These are phyloP conservation scores for Aphaenogaster rudis DNA, from an alignment of 1,140 invertebrate species.

Conservation along the genomic window DNA sequence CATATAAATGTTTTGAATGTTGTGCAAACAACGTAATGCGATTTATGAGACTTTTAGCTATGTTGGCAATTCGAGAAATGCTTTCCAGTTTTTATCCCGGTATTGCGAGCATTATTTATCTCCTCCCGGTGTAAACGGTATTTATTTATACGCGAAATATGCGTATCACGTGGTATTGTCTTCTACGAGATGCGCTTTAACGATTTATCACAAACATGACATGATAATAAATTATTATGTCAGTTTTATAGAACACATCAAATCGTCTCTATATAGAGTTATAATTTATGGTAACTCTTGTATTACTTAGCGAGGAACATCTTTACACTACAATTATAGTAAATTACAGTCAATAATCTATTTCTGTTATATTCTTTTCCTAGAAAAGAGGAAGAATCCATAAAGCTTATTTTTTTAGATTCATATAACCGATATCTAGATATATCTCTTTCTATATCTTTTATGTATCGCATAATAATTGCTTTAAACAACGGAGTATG, in stretches of 20 bases:
- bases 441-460: background rate
- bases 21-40: conserved; percentile 16
- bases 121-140: background rate
- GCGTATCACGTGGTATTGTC: background rate
- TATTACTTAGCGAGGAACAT: background rate
- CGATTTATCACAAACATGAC: conserved; percentile 33
- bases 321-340: background rate
- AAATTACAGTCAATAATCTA: background rate
- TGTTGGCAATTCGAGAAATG: background rate
- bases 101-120: conserved; percentile 11
- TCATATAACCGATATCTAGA: background rate
- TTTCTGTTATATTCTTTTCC: background rate
- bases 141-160: conserved; percentile 27
- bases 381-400: background rate
- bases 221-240: conserved; percentile 40
- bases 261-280: background rate
- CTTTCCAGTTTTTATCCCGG: conserved; percentile 1
- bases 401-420: background rate
- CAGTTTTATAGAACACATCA: background rate
- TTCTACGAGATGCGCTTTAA: conserved; percentile 7
- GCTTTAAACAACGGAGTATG: background rate
- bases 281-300: conserved; percentile 21
- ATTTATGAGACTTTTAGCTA: conserved; percentile 19
- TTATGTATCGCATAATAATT: background rate
- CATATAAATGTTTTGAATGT: conserved; percentile 13